phyloP scores from a whole-genome alignment of 2,797 vertebrate species.

The Sebastes iracundus region DNA sequence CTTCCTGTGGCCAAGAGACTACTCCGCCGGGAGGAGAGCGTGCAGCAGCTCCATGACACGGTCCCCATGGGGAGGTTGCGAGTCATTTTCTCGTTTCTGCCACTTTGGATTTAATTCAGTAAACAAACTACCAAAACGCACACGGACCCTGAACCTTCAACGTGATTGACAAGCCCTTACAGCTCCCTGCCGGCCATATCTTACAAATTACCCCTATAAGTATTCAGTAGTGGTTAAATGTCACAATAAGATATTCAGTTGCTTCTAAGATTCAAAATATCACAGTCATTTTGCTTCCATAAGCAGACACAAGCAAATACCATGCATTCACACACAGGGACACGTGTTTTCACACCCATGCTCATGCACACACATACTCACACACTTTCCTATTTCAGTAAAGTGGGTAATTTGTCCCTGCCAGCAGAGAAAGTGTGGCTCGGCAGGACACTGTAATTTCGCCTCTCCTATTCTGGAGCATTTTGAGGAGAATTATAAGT shows the following conservation, averaged over 20 bases:
- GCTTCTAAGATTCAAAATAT: neutral
- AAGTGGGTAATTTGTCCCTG: slow-evolving; percentile 30
- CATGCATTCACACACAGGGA: neutral
- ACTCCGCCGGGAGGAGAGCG: neutral
- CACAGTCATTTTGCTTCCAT: neutral
- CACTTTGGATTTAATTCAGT: neutral
- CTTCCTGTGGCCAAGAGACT: neutral
- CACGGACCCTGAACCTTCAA: neutral
- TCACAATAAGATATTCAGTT: neutral
- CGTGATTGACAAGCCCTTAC: neutral
- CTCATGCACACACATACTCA: neutral
- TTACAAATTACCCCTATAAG: neutral
- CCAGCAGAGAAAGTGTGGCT: slow-evolving; percentile 23
- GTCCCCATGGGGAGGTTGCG: neutral
- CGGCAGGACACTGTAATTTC: slow-evolving; percentile 35
- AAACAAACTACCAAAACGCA: neutral
- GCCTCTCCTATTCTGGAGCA: slow-evolving; percentile 58
- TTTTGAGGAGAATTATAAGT: slow-evolving; percentile 37
- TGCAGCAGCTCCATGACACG: neutral
- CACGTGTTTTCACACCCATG: neutral
- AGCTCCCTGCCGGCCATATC: neutral
- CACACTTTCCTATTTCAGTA: neutral
- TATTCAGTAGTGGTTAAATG: neutral
- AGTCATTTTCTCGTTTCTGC: neutral
- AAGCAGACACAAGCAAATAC: neutral